These are phyloP conservation scores for Bombus picipes DNA, from an alignment of 1,140 invertebrate genomes.

Conservation along the genomic window DNA sequence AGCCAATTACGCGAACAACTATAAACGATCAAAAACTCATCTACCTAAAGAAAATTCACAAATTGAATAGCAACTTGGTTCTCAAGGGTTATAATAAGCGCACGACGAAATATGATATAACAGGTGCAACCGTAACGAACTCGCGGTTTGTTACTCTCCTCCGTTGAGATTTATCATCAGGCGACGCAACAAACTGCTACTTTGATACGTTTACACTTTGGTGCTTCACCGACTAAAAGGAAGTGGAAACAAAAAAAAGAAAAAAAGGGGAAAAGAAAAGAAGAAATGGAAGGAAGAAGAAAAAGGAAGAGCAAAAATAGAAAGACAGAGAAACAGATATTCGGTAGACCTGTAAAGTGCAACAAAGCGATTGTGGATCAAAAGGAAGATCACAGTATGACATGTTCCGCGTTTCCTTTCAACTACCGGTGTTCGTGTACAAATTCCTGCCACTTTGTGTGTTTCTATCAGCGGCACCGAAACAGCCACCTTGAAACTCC, in stretches of 20 bases:
- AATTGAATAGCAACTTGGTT: background rate
- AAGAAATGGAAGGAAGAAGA: background rate
- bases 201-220: background rate
- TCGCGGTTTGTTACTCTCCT: background rate
- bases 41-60: background rate
- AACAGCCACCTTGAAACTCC: slow-evolving; percentile 27
- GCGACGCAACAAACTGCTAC: background rate
- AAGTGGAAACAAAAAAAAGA: background rate
- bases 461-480: background rate
- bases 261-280: background rate
- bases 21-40: background rate
- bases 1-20: background rate
- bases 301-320: background rate
- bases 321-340: background rate
- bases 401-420: background rate
- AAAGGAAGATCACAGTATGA: slow-evolving; percentile 7
- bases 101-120: background rate
- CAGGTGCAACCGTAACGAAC: slow-evolving; percentile 18
- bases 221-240: background rate
- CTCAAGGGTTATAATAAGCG: background rate
- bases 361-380: slow-evolving; percentile 3
- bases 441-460: slow-evolving; percentile 10
- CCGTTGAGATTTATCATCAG: background rate
- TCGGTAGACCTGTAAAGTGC: slow-evolving; percentile 7
- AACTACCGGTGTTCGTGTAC: background rate